Evolutionary conservation across 2,797 vertebrate genomes (phyloP), one percentile per base, ranked within the genome.

Genomic region (Chloroceryle inda): DNA sequence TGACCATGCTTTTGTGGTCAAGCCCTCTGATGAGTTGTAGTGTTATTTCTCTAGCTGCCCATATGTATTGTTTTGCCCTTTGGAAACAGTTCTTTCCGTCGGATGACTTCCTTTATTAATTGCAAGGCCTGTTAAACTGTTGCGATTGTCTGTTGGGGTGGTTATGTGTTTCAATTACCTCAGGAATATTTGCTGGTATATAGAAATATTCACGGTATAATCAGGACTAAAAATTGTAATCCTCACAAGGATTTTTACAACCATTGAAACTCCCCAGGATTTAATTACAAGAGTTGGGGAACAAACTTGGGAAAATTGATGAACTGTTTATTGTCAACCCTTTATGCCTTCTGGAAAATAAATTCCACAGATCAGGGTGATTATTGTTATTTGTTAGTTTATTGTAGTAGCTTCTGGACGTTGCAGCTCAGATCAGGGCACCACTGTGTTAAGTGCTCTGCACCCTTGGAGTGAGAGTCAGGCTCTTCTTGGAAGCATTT

Each of bases 321-420:
- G 83, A 93, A 91, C 77, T 91, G 89, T 95, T 96, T 96, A 92
- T 93, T 93, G 88, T 69, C 83, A 93, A 71, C 63, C 71, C 67
- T 87, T 85, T 82, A 92, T 91, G 85, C 24, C 38, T 69, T 88
- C 73, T 74, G 33, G 52, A 38, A 42, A 85, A 88, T 75, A 47
- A 85, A 27, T 11, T 82, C 63, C 29, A 40, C 77, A 83, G 69
- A 92, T 89, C 59, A 73, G 63, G n/a, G 68, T 62, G 67, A 87
- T 94, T 93, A 76, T 94, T 95, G 72, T 89, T 90, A 73, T 78
- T 96, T 78, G 63, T 88, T 88, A 75, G 44, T 90, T 92, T 90
- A 87, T 71, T 95, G 86, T 1, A 6, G 80, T 85, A 77, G 88
- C 88, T 94, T 92, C 80, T 94, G 90, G 83, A 95, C 49, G 19